Conservation (phyloP, 2,113 vertebrate species). For the Sphaerodactylus townsendi region DNA sequence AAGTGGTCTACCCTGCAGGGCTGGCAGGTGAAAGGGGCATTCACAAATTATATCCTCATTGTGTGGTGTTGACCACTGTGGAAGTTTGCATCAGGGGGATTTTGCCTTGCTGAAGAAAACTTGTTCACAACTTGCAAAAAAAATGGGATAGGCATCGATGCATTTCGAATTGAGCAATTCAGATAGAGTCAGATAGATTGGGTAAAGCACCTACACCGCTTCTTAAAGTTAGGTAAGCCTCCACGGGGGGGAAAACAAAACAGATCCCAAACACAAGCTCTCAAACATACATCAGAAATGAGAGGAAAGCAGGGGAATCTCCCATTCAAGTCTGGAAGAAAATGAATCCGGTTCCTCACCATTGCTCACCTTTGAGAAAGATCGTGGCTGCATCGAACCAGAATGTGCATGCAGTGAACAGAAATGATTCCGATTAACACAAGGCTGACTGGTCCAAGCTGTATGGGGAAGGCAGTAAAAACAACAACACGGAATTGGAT, state of each 20-base stretch:
- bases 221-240: neutral
- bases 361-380: conserved; percentile 84
- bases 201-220: neutral
- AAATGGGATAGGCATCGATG: neutral
- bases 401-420: conserved; percentile 89
- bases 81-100: neutral
- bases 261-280: neutral
- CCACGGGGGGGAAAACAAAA: neutral
- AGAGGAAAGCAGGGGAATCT: neutral
- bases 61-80: neutral
- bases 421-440: conserved; percentile 85
- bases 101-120: neutral
- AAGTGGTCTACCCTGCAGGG: too few relatives aligned
- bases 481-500: neutral
- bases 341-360: conserved; percentile 49
- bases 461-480: neutral
- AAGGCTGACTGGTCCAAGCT: conserved; percentile 87
- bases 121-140: neutral
- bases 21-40: too few relatives aligned
- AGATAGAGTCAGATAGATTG: neutral
- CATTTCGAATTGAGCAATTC: neutral
- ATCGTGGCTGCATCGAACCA: conserved; percentile 88
- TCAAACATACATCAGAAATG: neutral
- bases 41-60: too few relatives aligned
- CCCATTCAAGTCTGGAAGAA: conserved; percentile 35